Evolutionary conservation across 2,888 invertebrate species (phyloP).

Genomic region (Dynastes grantii): DNA sequence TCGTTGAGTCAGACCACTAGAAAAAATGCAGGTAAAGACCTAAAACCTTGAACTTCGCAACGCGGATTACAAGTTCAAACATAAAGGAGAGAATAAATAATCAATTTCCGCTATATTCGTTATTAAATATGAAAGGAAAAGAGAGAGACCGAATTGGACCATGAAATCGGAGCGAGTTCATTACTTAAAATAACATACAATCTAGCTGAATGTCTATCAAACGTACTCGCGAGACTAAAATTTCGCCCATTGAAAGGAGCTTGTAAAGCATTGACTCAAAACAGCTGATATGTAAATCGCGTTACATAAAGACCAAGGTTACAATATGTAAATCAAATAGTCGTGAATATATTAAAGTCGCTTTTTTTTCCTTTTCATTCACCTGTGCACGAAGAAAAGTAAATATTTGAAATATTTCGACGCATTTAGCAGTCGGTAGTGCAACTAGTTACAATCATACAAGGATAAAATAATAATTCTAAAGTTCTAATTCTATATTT

Average conservation of each 20-base stretch:
- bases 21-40: slow-evolving; percentile 30
- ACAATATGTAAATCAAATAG: slow-evolving; percentile 43
- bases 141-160: slow-evolving; percentile 12
- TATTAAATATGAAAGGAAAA: slow-evolving; percentile 7
- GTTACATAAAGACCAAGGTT: slow-evolving; percentile 47
- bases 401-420: slow-evolving; percentile 36
- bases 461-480: slow-evolving; percentile 21
- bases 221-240: neutral
- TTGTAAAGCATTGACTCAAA: slow-evolving; percentile 37
- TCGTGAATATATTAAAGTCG: slow-evolving; percentile 40
- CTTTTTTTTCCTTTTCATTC: slow-evolving; percentile 40
- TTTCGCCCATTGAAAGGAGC: slow-evolving; percentile 18
- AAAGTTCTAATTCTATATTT: slow-evolving; percentile 17
- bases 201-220: neutral
- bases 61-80: slow-evolving; percentile 18
- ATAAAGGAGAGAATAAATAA: slow-evolving; percentile 30
- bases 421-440: neutral
- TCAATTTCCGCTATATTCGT: slow-evolving; percentile 30
- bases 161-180: slow-evolving; percentile 33
- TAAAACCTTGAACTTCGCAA: slow-evolving; percentile 25
- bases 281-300: slow-evolving; percentile 44
- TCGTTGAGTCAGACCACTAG: neutral
- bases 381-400: slow-evolving; percentile 12
- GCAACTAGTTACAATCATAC: slow-evolving; percentile 24
- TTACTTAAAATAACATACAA: neutral